Percentiles rank a stretch among this genome's conserved stretches.
Evolutionary conservation across 1,140 invertebrate genomes (phyloP).

Genomic region (Latrodectus geometricus): DNA sequence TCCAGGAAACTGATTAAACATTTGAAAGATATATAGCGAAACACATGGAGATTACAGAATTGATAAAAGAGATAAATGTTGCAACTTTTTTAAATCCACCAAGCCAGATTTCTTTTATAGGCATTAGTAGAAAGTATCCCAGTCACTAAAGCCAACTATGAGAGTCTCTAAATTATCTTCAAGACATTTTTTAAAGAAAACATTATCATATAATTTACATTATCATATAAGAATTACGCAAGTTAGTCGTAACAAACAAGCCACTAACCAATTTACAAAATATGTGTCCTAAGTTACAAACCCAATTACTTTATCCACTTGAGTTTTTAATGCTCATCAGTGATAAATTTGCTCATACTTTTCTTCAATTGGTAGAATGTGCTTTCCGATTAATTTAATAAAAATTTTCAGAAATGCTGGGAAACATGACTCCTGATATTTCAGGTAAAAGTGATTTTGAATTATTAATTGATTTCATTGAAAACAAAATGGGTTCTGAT

Average conservation of each 20-base stretch:
- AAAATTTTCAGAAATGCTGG: background rate
- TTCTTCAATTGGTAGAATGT: background rate
- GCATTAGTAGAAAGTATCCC: slow-evolving; percentile 62
- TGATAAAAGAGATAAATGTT: slow-evolving; percentile 3
- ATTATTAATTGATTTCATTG: slow-evolving; percentile 13
- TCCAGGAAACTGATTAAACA: background rate
- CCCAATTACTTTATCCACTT: background rate
- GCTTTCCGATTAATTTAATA: background rate
- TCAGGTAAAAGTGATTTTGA: slow-evolving; percentile 4
- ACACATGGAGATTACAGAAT: slow-evolving; percentile 9
- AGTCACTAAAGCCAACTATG: slow-evolving; percentile 33
- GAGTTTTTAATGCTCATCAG: background rate
- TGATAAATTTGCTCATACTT: background rate
- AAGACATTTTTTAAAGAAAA: slow-evolving; percentile 58
- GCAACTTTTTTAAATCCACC: background rate
- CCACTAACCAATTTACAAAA: background rate
- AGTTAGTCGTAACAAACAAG: background rate
- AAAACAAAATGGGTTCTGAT: background rate
- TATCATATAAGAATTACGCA: background rate
- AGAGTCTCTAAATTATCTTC: slow-evolving; percentile 55
- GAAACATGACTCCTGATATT: background rate
- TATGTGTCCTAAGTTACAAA: background rate
- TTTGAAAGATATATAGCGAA: background rate
- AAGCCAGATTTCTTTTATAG: background rate
- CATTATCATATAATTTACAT: slow-evolving; percentile 62